Evolutionary conservation across 1,140 invertebrate genomes (phyloP).

Genomic region (Hermatobates lingyangjiaoensis): DNA sequence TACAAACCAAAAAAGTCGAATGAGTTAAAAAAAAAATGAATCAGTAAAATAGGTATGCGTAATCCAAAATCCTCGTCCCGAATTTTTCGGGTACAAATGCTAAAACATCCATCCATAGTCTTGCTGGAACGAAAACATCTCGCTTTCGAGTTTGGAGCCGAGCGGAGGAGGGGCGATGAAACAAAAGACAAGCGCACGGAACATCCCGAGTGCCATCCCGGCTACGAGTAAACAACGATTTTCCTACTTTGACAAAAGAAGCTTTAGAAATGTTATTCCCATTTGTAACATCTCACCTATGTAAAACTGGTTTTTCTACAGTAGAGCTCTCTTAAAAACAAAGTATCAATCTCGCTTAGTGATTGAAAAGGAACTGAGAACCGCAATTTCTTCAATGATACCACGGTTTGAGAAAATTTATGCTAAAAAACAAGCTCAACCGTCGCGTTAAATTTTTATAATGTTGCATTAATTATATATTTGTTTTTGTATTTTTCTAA

Average conservation of each 20-base stretch:
- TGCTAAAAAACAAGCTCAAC: constrained; percentile 2
- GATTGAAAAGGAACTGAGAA: constrained; percentile 2
- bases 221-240: not conserved
- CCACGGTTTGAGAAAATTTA: constrained; percentile 1
- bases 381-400: constrained; percentile 1
- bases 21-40: not conserved
- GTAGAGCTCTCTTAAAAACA: constrained; percentile 4
- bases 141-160: no score
- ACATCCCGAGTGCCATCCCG: not conserved
- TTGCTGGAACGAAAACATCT: no score
- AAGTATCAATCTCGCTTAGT: constrained; percentile 4
- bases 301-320: constrained; percentile 6
- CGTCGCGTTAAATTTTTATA: not conserved
- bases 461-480: not conserved
- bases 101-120: no score
- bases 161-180: not conserved
- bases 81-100: no score
- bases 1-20: not conserved
- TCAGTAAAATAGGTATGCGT: not conserved
- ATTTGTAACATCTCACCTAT: constrained; percentile 7
- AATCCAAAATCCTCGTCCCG: not conserved
- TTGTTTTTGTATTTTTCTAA: not conserved
- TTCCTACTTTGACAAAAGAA: constrained; percentile 5
- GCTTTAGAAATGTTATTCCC: constrained; percentile 5
- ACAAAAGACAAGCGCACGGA: not conserved